Evolutionary conservation across 1,140 invertebrate species (phyloP).

Genomic region (Pomacea maculata): DNA sequence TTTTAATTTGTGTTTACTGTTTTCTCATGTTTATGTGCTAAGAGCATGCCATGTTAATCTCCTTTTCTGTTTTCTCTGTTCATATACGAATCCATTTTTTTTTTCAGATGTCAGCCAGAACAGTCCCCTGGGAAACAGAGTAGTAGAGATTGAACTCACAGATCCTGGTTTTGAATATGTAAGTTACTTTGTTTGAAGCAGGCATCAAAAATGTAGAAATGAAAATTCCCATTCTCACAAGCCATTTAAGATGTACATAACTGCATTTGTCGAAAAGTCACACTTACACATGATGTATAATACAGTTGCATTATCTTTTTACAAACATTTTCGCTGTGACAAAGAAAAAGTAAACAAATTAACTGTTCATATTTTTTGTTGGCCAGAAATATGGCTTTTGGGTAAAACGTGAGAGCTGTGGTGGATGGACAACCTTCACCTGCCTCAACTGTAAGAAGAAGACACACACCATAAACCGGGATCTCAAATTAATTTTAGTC

Average conservation of each 20-base stretch:
- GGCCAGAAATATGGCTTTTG: conserved; percentile 21
- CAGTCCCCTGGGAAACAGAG: conserved; percentile 13
- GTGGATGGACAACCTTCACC: conserved; percentile 17
- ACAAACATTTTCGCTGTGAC: neutral
- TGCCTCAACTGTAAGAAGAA: conserved; percentile 23
- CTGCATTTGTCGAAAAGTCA: neutral
- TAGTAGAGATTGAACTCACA: conserved; percentile 16
- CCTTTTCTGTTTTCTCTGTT: too few species aligned
- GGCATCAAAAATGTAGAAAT: neutral
- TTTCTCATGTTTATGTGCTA: too few species aligned
- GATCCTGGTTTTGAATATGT: conserved; percentile 24
- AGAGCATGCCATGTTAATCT: too few species aligned
- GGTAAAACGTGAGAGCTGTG: conserved; percentile 6
- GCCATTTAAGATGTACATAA: neutral
- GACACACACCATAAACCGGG: conserved; percentile 12
- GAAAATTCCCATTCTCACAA: neutral
- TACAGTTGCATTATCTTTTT: neutral
- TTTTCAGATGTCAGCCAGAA: conserved; percentile 21
- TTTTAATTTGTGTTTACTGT: too few species aligned
- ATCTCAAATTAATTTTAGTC: conserved; percentile 12
- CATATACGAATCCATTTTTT: too few species aligned
- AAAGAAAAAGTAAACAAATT: neutral
- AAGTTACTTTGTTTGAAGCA: neutral
- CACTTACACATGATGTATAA: neutral
- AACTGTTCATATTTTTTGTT: neutral